Evolutionary conservation across 2,888 invertebrate species (phyloP), one percentile per base, ranked within the genome.

Genomic region (Drosophila suboccidentalis): DNA sequence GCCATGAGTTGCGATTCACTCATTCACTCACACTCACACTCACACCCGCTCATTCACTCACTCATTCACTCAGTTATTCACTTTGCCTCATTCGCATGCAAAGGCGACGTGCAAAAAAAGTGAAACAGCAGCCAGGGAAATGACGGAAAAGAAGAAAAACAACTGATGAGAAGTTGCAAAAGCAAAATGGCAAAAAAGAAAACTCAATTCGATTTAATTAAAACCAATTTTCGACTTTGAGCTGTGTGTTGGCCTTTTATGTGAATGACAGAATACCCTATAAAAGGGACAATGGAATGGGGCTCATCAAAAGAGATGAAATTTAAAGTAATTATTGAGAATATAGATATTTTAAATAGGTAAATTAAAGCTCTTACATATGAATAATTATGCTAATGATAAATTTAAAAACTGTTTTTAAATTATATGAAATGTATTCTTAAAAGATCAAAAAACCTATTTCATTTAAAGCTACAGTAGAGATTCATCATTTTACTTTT

Each of bases 201-300:
- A 84, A 75, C 78, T 77, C 83, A 86, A 88, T 90, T 88, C 89
- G 90, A 90, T 87, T 90, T 87, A 87, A 87, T 90, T 90, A 87
- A 90, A 87, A 90, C 84, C 87, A 90, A 88, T 89, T 87, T 90
- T 88, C 79, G 74, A 79, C 74, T 90, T 77, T 79, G 65, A 71
- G 73, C 64, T 68, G 53, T 32, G 53, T 60, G 29, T 34, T 60
- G 17, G 43, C 9, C 34, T 64, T 62, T 55, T 53, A 65, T 62
- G 46, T 32, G 64, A 50, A 59, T 51, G 39, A 64, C 34, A 61
- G 50, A 15, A 61, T 70, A 65, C 71, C 43, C 65, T 79, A 41
- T 4, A 11, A 10, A 44, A 44, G 26, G n/a, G 13, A 11, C 1
- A 22, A 13, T 8, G 8, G 8, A 29, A 8, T 29, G 44, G 44